Evolutionary conservation across 2,888 invertebrate genomes (phyloP).

Genomic region (Agriopis leucophaearia): DNA sequence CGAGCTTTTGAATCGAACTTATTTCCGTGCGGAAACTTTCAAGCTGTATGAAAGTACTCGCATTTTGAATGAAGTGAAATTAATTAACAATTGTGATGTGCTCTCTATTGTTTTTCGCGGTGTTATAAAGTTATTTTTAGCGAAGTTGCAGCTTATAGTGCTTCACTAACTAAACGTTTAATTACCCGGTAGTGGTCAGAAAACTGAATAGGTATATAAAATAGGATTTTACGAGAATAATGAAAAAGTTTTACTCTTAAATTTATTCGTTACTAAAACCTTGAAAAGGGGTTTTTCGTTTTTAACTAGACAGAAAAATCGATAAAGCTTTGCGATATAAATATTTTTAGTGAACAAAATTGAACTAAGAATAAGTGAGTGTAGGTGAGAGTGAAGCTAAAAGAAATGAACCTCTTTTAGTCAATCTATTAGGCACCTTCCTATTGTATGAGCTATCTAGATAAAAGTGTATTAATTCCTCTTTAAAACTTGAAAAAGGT

Average conservation of each 20-base stretch:
- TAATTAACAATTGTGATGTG: constrained; percentile 43
- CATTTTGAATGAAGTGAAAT: constrained; percentile 8
- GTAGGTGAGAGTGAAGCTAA: too few relatives aligned
- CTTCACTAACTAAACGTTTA: not conserved
- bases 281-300: too few relatives aligned
- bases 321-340: too few relatives aligned
- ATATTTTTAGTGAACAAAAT: too few relatives aligned
- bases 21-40: constrained; percentile 49
- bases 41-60: not conserved
- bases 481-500: not conserved
- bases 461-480: not conserved
- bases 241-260: too few relatives aligned
- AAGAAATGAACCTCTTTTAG: too few relatives aligned
- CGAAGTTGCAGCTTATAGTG: not conserved
- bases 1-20: constrained; percentile 42
- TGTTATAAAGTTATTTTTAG: not conserved
- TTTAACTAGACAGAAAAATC: too few relatives aligned
- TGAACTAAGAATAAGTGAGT: too few relatives aligned
- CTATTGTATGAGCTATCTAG: not conserved
- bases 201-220: not conserved
- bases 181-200: not conserved
- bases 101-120: not conserved
- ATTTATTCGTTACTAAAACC: too few relatives aligned
- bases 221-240: too few relatives aligned
- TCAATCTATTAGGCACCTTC: too few relatives aligned